phyloP scores from a whole-genome alignment of 2,888 invertebrate species.

The Diaprepes abbreviatus region DNA sequence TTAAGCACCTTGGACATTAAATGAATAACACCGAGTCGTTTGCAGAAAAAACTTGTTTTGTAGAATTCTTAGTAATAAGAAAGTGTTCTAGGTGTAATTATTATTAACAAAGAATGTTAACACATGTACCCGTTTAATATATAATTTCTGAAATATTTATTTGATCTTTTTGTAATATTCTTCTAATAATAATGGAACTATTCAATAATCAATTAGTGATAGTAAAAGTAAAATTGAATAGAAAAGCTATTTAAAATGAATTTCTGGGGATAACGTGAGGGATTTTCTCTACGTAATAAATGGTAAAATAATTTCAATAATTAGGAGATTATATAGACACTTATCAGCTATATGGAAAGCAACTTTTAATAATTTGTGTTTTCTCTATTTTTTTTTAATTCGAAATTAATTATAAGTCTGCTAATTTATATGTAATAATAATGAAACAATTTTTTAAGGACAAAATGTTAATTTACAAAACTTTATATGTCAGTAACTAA shows the following conservation, averaged over 20 bases:
- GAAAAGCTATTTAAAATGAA: too few species aligned
- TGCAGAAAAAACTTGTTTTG: constrained; percentile 28
- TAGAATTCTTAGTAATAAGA: constrained; percentile 6
- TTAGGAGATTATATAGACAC: too few species aligned
- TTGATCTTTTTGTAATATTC: not conserved
- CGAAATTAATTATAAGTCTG: too few species aligned
- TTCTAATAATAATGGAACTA: not conserved
- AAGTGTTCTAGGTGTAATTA: constrained; percentile 1
- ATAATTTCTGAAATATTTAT: not conserved
- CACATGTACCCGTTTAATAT: not conserved
- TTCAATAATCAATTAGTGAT: constrained; percentile 11
- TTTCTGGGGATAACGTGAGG: not conserved
- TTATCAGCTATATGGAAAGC: too few species aligned
- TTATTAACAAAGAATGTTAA: constrained; percentile 15
- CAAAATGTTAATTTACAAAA: too few species aligned
- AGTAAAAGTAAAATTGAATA: not conserved
- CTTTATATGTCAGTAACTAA: too few species aligned
- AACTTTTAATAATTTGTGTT: too few species aligned
- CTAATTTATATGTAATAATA: too few species aligned
- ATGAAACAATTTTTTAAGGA: too few species aligned
- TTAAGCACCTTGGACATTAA: not conserved
- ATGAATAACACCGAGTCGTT: not conserved
- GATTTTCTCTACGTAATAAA: too few species aligned
- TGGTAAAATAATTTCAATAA: too few species aligned
- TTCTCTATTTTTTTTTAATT: too few species aligned